These are phyloP conservation scores for Mactromeris polynyma DNA, from an alignment of 2,888 invertebrate species.

Conservation along the genomic window DNA sequence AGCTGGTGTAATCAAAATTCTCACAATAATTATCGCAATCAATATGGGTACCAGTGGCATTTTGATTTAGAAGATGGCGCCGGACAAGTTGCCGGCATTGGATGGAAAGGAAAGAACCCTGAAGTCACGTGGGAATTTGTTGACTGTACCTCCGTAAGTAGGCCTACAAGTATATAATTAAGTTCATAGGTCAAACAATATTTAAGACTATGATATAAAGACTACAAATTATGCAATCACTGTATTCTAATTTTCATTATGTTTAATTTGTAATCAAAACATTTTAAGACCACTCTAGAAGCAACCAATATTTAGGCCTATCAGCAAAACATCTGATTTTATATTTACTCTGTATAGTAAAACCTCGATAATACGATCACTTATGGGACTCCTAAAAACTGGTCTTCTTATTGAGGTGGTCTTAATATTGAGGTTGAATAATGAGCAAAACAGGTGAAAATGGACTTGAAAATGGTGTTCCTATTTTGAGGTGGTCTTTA, in stretches of 20 bases:
- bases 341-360: too few relatives aligned
- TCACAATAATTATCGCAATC: constrained; percentile 57
- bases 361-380: too few relatives aligned
- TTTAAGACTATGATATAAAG: not conserved
- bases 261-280: not conserved
- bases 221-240: not conserved
- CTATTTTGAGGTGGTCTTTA: too few relatives aligned
- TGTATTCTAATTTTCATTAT: not conserved
- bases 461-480: too few relatives aligned
- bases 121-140: constrained; percentile 74
- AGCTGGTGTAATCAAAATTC: constrained; percentile 77
- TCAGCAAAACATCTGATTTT: too few relatives aligned
- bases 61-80: constrained; percentile 75
- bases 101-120: constrained; percentile 72
- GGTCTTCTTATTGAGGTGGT: too few relatives aligned
- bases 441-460: too few relatives aligned
- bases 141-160: constrained; percentile 54
- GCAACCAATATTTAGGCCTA: too few relatives aligned
- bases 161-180: not conserved
- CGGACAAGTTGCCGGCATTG: constrained; percentile 59
- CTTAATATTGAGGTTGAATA: too few relatives aligned
- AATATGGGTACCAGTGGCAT: constrained; percentile 71
- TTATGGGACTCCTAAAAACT: too few relatives aligned
- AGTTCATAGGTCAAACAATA: not conserved
- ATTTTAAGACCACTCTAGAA: too few relatives aligned